Percentiles rank a stretch among this genome's conserved stretches.
Evolutionary conservation across 2,888 invertebrate genomes (phyloP).

Genomic region (Oxycera nigricornis): DNA sequence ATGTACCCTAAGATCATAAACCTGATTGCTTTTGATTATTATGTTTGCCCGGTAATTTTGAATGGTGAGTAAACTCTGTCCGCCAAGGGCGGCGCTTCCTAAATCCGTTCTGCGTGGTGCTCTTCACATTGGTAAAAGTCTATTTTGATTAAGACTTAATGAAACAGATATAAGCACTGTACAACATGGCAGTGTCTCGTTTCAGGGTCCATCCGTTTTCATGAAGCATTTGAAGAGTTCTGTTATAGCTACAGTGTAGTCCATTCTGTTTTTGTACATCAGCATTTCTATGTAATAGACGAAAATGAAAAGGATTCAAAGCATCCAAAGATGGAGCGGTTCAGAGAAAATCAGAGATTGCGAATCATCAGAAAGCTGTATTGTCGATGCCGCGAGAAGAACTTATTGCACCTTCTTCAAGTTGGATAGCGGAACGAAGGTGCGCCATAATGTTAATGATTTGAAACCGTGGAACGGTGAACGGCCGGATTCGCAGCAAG

Average conservation of each 20-base stretch:
- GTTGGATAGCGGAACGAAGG: neutral
- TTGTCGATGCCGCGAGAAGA: neutral
- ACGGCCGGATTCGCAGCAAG: slow-evolving; percentile 1
- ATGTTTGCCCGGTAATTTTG: neutral
- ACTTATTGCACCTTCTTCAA: slow-evolving; percentile 29
- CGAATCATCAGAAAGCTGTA: neutral
- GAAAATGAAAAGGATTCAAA: slow-evolving; percentile 8
- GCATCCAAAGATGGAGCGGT: slow-evolving; percentile 2
- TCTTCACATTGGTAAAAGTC: neutral
- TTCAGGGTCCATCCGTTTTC: neutral
- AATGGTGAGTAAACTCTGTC: neutral
- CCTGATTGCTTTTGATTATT: neutral
- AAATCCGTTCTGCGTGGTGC: neutral
- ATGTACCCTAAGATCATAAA: neutral
- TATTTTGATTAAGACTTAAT: slow-evolving; percentile 28
- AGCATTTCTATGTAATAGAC: neutral
- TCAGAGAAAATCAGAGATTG: slow-evolving; percentile 18
- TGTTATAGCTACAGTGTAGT: slow-evolving; percentile 1
- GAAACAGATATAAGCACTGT: slow-evolving; percentile 24
- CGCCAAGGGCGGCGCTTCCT: neutral
- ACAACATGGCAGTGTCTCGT: neutral
- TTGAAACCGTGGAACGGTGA: neutral
- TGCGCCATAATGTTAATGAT: slow-evolving; percentile 23
- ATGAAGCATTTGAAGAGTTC: neutral
- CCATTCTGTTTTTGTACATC: neutral